Evolutionary conservation across 1,140 invertebrate genomes (phyloP).

Genomic region (Pachyrhynchus sulphureomaculatus): DNA sequence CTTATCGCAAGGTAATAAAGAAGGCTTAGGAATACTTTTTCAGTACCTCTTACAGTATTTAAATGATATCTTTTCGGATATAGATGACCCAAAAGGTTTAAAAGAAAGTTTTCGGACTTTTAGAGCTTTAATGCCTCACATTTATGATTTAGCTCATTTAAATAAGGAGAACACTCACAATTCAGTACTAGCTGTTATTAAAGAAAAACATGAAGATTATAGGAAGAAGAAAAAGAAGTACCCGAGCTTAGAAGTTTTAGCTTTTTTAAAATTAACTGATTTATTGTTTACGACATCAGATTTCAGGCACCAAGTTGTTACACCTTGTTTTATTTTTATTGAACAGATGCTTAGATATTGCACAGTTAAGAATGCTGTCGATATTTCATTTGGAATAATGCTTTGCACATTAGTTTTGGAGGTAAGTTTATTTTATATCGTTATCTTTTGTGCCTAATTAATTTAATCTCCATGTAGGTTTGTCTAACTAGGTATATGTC

Average conservation of each 20-base stretch:
- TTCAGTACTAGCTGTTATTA: constrained; percentile 67
- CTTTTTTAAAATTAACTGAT: constrained; percentile 77
- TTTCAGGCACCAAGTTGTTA: constrained; percentile 82
- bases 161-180: constrained; percentile 67
- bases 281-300: constrained; percentile 86
- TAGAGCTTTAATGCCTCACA: constrained; percentile 63
- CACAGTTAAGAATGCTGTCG: constrained; percentile 61
- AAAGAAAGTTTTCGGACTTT: constrained; percentile 62
- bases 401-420: constrained; percentile 72
- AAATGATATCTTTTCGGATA: constrained; percentile 61
- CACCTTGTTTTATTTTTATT: constrained; percentile 81
- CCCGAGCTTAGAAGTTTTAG: constrained; percentile 70
- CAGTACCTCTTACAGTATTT: constrained; percentile 74
- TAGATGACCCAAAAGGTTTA: constrained; percentile 53
- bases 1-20: constrained; percentile 72
- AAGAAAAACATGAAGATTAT: constrained; percentile 71
- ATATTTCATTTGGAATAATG: constrained; percentile 79
- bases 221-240: constrained; percentile 61
- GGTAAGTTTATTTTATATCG: constrained; percentile 53
- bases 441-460: too few relatives aligned
- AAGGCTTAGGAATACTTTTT: constrained; percentile 71
- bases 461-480: too few relatives aligned
- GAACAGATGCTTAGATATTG: constrained; percentile 71
- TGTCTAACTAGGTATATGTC: too few relatives aligned
- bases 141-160: constrained; percentile 73